phyloP scores from a whole-genome alignment of 2,113 vertebrate species.

The Pseudopodoces humilis region DNA sequence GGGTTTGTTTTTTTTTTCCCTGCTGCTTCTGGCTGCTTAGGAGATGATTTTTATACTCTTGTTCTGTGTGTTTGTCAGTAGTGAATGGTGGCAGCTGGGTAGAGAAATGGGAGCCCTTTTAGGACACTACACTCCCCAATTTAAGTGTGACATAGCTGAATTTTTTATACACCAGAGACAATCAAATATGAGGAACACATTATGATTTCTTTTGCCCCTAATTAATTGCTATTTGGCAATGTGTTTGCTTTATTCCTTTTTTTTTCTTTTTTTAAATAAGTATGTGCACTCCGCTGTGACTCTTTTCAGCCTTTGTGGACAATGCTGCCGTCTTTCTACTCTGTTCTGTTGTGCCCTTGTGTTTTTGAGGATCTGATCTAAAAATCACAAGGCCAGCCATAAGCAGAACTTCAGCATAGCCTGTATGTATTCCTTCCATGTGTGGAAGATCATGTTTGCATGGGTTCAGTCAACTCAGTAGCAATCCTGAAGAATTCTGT shows the following conservation, averaged over 20 bases:
- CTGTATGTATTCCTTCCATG: constrained; percentile 2
- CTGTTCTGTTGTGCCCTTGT: not conserved
- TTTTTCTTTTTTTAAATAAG: not conserved
- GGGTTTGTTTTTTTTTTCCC: not conserved
- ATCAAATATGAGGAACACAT: not conserved
- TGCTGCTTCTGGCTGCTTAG: not conserved
- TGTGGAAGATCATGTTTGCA: constrained; percentile 7
- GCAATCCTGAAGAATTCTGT: constrained; percentile 25
- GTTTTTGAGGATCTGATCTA: not conserved
- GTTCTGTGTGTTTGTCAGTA: not conserved
- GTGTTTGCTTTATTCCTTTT: not conserved
- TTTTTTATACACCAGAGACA: not conserved
- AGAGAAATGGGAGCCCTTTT: not conserved
- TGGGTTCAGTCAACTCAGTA: constrained; percentile 35
- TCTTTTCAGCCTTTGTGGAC: not conserved
- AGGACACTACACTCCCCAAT: rapidly evolving
- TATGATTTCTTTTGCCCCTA: not conserved
- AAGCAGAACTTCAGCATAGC: not conserved
- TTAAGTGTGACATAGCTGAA: not conserved
- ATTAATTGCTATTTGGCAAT: not conserved
- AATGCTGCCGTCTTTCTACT: rapidly evolving
- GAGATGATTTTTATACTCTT: not conserved
- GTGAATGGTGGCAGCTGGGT: not conserved
- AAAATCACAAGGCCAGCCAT: not conserved
- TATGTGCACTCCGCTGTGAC: not conserved